Base-by-base conservation (phyloP, 2,113 vertebrate species). In the Gobiocypris rarus region DNA sequence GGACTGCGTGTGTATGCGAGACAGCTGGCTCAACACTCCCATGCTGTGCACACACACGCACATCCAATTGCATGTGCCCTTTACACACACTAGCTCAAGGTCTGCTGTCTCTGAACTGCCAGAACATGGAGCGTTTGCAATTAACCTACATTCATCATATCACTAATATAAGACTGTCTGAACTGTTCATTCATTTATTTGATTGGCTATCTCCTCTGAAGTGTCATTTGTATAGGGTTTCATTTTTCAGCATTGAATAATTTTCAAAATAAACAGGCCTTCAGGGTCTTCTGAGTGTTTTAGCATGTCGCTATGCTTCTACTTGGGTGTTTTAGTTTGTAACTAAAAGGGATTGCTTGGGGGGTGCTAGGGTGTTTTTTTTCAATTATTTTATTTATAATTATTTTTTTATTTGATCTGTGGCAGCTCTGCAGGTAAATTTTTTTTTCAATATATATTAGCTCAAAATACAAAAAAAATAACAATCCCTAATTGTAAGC, bases 11-110 rank as follows among this genome's bases (percentile, higher is more conserved):
- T 83, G 71, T 85, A 48, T 85, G 75, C 59, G 85, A 85, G 86
- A 86, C 87, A 84, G 85, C 85, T 89, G 85, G 71, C 77, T 78
- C 56, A 83, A 61, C 56, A 38, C 67, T 85, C 75, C 77, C 89
- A 86, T 81, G 85, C 88, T 84, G 86, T 7, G 87, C 52, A 61
- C 82, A 71, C 84, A 82, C 81, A 74, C 58, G 34, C 58, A 67
- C 63, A 82, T 83, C 83, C 87, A 74, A 58, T 52, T 81, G 74
- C 48, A 17, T 75, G 54, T 83, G 82, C 75, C 73, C 63, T 82
- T 83, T 48, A 75, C 52, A 82, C 61, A 73, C 74, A 78, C 80
- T 61, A 54, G 58, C 58, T 84, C 82, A 74, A 74, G 87, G 54
- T 82, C 79, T 84, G n/a, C 56, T 11, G 28, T 79, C 56, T 50